Percentiles rank a stretch among this genome's conserved stretches.
These are phyloP conservation scores for Folsomia manolachei DNA, from an alignment of 2,888 invertebrate species.

Conservation along the genomic window DNA sequence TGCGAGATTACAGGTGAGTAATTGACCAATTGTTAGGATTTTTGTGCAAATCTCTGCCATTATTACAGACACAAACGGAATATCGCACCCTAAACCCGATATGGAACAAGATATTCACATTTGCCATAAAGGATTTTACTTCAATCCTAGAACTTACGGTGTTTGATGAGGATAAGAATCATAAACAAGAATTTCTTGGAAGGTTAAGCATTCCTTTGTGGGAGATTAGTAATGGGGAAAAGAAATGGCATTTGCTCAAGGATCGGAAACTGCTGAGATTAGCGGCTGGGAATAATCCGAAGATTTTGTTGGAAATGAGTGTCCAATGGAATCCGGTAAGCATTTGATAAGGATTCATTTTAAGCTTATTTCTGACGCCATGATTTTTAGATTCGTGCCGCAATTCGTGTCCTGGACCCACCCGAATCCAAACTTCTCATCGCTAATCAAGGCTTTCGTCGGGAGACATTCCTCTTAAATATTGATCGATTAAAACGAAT, in stretches of 20 bases:
- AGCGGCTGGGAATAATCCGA: conserved; percentile 88
- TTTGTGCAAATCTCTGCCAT: background rate
- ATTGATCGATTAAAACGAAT: conserved; percentile 88
- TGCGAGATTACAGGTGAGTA: conserved; percentile 65
- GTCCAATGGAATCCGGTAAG: conserved; percentile 87
- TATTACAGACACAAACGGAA: conserved; percentile 89
- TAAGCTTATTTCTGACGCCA: background rate
- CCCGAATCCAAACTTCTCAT: conserved; percentile 93
- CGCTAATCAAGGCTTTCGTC: conserved; percentile 91
- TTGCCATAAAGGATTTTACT: conserved; percentile 96
- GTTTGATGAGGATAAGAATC: conserved; percentile 95
- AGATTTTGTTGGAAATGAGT: conserved; percentile 85
- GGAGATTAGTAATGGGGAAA: conserved; percentile 81
- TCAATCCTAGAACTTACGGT: conserved; percentile 91
- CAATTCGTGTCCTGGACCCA: conserved; percentile 87
- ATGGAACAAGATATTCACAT: conserved; percentile 98
- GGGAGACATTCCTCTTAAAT: conserved; percentile 88
- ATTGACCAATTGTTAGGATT: background rate
- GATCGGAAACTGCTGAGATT: conserved; percentile 86
- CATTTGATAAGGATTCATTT: conserved; percentile 12
- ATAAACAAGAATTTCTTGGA: conserved; percentile 96
- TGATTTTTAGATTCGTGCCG: conserved; percentile 69
- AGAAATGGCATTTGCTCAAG: conserved; percentile 92
- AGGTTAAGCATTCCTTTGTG: conserved; percentile 84
- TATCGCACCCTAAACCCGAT: conserved; percentile 94